These are phyloP conservation scores for Ferrisia virgata DNA, from an alignment of 2,888 invertebrate species.

Conservation along the genomic window DNA sequence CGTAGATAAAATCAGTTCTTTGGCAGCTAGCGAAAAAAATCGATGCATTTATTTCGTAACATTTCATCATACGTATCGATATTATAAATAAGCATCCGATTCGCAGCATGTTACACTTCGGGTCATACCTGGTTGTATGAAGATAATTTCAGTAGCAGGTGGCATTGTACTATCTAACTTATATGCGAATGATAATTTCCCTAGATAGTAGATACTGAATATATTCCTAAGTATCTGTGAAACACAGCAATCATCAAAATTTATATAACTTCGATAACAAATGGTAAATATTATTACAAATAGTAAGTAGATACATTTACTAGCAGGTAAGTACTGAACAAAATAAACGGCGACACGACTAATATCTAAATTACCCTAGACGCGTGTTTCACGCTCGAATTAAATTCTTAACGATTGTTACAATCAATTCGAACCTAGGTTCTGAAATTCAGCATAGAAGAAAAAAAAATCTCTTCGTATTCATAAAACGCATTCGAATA, in stretches of 20 bases:
- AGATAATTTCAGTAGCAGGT: background rate
- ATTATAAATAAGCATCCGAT: background rate
- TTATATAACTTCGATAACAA: background rate
- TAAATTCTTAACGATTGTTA: background rate
- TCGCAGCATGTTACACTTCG: background rate
- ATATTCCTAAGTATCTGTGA: background rate
- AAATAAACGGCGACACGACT: background rate
- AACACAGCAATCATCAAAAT: constrained; percentile 9
- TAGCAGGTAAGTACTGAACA: background rate
- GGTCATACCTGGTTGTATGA: background rate
- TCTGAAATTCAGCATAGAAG: too few relatives aligned
- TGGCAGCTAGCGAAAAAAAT: background rate
- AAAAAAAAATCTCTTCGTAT: too few relatives aligned
- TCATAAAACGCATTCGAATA: too few relatives aligned
- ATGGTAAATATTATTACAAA: background rate
- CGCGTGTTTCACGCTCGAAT: background rate
- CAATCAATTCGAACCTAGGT: background rate
- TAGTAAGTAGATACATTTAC: too few relatives aligned
- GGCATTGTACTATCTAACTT: background rate
- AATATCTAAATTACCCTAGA: background rate
- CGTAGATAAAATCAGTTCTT: background rate
- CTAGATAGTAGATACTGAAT: too few relatives aligned
- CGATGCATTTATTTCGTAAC: background rate
- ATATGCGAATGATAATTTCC: background rate
- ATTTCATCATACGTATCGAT: background rate